Base-by-base conservation (phyloP, 2,797 vertebrate species). In the Ispidina lecontei region DNA sequence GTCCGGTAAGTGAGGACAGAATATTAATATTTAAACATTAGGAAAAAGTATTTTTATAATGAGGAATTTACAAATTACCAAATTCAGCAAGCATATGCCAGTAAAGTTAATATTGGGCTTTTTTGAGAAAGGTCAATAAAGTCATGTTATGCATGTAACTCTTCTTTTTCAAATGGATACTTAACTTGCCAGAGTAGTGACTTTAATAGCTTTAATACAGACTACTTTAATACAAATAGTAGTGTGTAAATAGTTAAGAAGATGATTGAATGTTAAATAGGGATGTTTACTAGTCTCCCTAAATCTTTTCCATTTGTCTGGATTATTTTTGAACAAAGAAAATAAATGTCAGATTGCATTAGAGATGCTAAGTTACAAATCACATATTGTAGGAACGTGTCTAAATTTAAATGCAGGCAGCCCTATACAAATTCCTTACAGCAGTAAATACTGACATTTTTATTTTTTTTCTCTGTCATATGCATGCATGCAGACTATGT, bases 1-100 rank as follows among this genome's bases (percentile, higher is more conserved):
- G 98, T 83, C 99, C 98, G 99, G 99, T 99, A 99, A 99, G 98
- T 99, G 98, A 98, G 98, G 98, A 90, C 93, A 97, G 97, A 95
- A 84, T 96, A 85, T 95, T 97, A 74, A 90, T 95, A 35, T 96
- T 84, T 97, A 60, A 94, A 77, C 28, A 84, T 73, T 65, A 97
- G 97, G 96, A 51, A 92, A 92, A 89, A 91, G 31, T 78, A 86
- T 84, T 89, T 94, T 95, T 93, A 39, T 88, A 76, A 77, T 46
- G 83, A 94, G 39, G 62, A 90, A 90, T 92, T 84, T 63, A 59
- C 29, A 90, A 78, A 72, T 58, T 93, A 60, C 33, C 70, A 19
- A 89, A 70, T 52, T 89, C 46, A 82, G 21, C 5, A 43, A 70
- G 20, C 29, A 31, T 37, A 73, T 37, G 21, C 13, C 41, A 69